Evolutionary conservation across 1,140 invertebrate species (phyloP).

Genomic region (Batillaria attramentaria): DNA sequence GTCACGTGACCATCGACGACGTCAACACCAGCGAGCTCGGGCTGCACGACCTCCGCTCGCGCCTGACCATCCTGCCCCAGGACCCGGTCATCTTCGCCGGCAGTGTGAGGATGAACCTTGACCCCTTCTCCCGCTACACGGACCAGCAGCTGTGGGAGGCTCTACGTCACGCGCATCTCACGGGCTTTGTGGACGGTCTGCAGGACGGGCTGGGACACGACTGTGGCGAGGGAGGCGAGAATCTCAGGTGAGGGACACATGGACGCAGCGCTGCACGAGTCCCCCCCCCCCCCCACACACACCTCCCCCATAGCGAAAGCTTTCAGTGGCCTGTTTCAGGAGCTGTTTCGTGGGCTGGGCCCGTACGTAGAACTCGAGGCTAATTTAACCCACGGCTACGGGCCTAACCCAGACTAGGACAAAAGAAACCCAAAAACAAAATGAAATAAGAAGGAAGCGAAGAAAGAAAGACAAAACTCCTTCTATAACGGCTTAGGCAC

Average conservation of each 20-base stretch:
- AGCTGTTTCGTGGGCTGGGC: too few relatives aligned
- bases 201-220: constrained; percentile 63
- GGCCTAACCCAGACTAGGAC: too few relatives aligned
- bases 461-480: too few relatives aligned
- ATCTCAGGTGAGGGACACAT: constrained; percentile 66
- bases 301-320: too few relatives aligned
- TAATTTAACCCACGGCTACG: not conserved
- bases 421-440: too few relatives aligned
- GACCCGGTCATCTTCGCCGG: constrained; percentile 89
- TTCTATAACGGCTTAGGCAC: too few relatives aligned
- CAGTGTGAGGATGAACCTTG: constrained; percentile 85
- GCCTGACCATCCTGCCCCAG: constrained; percentile 66
- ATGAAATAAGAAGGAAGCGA: too few relatives aligned
- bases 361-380: not conserved
- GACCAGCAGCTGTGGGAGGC: constrained; percentile 82
- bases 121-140: constrained; percentile 83
- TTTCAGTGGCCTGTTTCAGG: too few relatives aligned
- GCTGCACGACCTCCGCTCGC: constrained; percentile 71
- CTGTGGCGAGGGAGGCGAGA: constrained; percentile 71
- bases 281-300: not conserved
- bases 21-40: constrained; percentile 78
- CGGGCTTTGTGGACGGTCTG: constrained; percentile 63
- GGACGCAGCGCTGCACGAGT: not conserved
- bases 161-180: constrained; percentile 80
- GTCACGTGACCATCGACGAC: constrained; percentile 79